Conservation (phyloP, 1,140 invertebrate species). For the Sinella curviseta region DNA sequence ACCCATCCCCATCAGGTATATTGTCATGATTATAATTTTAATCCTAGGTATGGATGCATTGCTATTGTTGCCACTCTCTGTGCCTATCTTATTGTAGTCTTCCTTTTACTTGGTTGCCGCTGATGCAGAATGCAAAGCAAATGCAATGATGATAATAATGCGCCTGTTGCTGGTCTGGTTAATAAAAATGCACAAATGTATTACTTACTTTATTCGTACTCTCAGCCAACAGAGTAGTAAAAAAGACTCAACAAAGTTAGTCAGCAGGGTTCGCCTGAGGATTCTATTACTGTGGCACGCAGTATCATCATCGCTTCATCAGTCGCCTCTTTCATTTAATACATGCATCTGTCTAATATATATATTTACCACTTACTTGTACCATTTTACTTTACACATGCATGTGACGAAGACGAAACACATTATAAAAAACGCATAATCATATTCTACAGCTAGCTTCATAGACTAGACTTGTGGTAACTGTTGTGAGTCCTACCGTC, state of each 20-base stretch:
- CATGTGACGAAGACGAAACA: background rate
- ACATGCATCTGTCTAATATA: too few species aligned
- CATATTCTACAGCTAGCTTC: background rate
- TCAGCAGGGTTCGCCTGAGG: background rate
- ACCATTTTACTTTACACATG: background rate
- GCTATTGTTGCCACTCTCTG: background rate
- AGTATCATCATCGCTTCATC: background rate
- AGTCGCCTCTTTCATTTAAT: slow-evolving; percentile 3
- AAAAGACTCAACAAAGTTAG: background rate
- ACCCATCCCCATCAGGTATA: background rate
- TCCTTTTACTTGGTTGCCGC: background rate
- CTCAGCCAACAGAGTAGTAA: background rate
- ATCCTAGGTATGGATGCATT: background rate
- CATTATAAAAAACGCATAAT: background rate
- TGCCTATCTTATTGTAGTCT: background rate
- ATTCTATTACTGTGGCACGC: background rate
- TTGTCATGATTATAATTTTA: background rate
- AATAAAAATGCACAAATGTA: background rate
- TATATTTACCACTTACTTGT: background rate
- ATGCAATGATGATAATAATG: background rate
- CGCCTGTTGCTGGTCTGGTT: background rate
- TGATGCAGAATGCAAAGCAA: background rate
- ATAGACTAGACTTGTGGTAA: background rate
- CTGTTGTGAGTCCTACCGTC: background rate
- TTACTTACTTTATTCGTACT: background rate